Conservation (phyloP, 2,113 vertebrate genomes). For the Eublepharis macularius region DNA sequence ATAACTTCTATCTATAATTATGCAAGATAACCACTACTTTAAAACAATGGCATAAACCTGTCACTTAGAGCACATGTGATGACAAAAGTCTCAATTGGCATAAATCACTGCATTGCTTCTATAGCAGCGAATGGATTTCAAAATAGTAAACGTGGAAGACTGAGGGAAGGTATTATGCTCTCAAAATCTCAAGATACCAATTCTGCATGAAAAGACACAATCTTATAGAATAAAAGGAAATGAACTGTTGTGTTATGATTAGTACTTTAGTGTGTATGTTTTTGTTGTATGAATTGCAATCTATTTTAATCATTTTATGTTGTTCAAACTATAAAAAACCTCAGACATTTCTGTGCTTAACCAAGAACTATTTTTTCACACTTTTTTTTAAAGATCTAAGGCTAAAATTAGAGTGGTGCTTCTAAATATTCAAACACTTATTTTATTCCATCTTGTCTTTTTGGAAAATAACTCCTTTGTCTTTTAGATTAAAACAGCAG, state of each 20-base stretch:
- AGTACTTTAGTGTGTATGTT: background rate
- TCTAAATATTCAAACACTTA: too few species aligned
- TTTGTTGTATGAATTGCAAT: background rate
- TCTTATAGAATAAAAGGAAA: background rate
- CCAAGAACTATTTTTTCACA: too few species aligned
- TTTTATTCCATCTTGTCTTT: too few species aligned
- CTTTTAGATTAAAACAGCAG: too few species aligned
- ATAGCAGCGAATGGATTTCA: conserved; percentile 58
- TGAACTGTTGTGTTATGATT: background rate
- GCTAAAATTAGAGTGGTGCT: too few species aligned
- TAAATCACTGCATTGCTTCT: conserved; percentile 60
- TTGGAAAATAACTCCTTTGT: too few species aligned
- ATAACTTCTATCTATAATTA: too few species aligned
- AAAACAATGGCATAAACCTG: conserved; percentile 7
- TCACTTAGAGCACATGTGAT: conserved; percentile 18
- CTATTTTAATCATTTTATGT: background rate
- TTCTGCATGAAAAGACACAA: background rate
- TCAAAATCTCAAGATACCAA: background rate
- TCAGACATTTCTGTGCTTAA: too few species aligned
- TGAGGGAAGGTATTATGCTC: background rate
- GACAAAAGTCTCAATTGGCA: conserved; percentile 46
- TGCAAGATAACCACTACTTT: too few species aligned
- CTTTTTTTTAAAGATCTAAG: too few species aligned
- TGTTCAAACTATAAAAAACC: background rate
- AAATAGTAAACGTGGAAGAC: conserved; percentile 40